A percentile compares a stretch with the other conserved stretches of the same genome.
Conservation (phyloP, 2,113 vertebrate species). For the Eulacestoma nigropectus region DNA sequence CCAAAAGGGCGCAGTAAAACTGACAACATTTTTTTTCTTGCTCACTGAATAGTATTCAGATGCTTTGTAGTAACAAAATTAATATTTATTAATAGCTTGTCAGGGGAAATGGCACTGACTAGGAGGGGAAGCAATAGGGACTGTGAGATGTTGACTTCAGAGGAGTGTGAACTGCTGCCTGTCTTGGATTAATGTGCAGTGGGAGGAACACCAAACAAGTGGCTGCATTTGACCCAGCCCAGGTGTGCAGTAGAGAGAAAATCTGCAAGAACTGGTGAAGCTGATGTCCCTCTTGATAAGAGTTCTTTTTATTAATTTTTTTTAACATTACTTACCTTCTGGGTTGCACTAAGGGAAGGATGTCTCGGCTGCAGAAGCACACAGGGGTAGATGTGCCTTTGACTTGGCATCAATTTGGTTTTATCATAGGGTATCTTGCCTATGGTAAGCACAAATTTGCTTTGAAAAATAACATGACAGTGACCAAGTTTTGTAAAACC, state of each 20-base stretch:
- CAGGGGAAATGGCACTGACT: background rate
- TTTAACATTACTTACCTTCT: background rate
- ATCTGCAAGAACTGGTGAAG: background rate
- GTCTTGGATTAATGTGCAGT: background rate
- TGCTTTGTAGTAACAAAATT: conserved; percentile 4
- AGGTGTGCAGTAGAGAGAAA: background rate
- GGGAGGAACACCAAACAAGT: background rate
- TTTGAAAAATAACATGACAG: background rate
- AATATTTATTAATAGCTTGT: conserved; percentile 26
- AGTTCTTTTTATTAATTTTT: background rate
- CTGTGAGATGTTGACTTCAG: background rate
- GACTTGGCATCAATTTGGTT: background rate
- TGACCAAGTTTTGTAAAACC: background rate
- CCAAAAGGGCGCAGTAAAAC: background rate
- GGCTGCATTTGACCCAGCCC: background rate
- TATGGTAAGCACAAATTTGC: background rate
- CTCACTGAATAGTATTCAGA: background rate
- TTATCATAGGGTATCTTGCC: background rate
- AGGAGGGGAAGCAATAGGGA: background rate
- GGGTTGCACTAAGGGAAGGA: background rate
- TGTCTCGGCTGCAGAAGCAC: background rate
- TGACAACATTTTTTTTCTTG: background rate
- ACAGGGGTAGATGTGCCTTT: background rate
- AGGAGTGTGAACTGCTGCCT: background rate
- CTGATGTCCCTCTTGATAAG: background rate